These are phyloP conservation scores for Dendronephthya gigantea DNA, from an alignment of 64 coral and sea anemone species.

Conservation along the genomic window DNA sequence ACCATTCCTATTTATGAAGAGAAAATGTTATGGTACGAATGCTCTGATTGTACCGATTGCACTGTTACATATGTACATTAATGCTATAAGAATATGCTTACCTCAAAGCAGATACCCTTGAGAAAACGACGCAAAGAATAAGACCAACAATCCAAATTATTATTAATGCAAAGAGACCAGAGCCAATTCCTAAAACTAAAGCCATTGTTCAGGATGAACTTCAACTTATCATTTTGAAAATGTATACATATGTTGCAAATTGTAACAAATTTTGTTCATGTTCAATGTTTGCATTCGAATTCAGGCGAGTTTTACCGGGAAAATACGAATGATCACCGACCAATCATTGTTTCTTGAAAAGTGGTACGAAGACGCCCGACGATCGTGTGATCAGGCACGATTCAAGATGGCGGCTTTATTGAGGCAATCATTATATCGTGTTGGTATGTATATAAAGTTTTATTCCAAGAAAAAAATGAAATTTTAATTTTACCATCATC, in stretches of 20 bases:
- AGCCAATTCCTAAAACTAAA: slow-evolving; percentile 9
- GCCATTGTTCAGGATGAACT: neutral
- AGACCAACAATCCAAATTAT: slow-evolving; percentile 8
- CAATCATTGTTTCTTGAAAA: neutral
- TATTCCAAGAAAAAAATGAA: neutral
- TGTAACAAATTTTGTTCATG: neutral
- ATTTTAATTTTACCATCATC: neutral
- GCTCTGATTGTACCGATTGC: too few species aligned
- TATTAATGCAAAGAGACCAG: neutral
- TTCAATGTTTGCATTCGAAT: neutral
- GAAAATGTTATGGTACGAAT: too few species aligned
- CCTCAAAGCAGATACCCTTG: neutral
- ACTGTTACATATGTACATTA: too few species aligned
- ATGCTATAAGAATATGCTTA: too few species aligned
- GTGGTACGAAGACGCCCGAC: too few species aligned
- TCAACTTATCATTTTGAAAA: neutral
- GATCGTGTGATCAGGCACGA: neutral
- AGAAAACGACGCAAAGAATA: neutral
- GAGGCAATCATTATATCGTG: neutral
- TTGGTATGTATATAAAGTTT: neutral
- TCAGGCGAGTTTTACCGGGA: neutral
- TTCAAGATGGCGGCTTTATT: neutral
- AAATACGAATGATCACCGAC: neutral
- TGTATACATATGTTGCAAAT: too few species aligned
- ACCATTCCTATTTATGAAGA: neutral